Evolutionary conservation across 2,888 invertebrate species (phyloP).

Genomic region (Danaus chrysippus): DNA sequence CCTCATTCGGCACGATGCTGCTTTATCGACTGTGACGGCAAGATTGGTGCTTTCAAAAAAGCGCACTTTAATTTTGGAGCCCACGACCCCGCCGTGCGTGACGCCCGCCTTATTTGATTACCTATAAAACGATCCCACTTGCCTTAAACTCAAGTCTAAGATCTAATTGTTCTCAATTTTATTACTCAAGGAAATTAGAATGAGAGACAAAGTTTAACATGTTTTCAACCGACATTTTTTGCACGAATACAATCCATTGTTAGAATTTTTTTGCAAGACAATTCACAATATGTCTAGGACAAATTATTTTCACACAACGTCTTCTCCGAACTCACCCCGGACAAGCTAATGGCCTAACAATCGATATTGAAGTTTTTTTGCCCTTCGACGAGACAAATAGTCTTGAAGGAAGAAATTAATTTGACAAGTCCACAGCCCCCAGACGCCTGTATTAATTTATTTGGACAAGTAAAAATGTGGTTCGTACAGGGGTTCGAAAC

Average conservation of each 20-base stretch:
- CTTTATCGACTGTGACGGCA: constrained; percentile 73
- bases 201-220: background rate
- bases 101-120: constrained; percentile 70
- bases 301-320: constrained; percentile 22
- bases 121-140: constrained; percentile 53
- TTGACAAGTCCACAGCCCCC: constrained; percentile 72
- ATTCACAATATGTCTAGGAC: constrained; percentile 17
- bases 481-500: constrained; percentile 40
- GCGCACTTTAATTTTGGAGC: constrained; percentile 72
- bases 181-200: constrained; percentile 7
- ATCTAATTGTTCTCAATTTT: constrained; percentile 23
- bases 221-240: background rate
- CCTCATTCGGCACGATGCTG: constrained; percentile 71
- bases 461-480: constrained; percentile 75
- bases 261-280: background rate
- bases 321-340: constrained; percentile 35
- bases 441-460: constrained; percentile 75
- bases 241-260: background rate
- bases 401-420: constrained; percentile 77
- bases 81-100: constrained; percentile 63
- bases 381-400: constrained; percentile 72
- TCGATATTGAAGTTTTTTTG: constrained; percentile 70
- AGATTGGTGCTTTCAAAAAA: constrained; percentile 68
- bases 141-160: constrained; percentile 17
- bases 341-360: constrained; percentile 62